phyloP scores from a whole-genome alignment of 2,797 vertebrate species.

The Philypnodon macrostomus region DNA sequence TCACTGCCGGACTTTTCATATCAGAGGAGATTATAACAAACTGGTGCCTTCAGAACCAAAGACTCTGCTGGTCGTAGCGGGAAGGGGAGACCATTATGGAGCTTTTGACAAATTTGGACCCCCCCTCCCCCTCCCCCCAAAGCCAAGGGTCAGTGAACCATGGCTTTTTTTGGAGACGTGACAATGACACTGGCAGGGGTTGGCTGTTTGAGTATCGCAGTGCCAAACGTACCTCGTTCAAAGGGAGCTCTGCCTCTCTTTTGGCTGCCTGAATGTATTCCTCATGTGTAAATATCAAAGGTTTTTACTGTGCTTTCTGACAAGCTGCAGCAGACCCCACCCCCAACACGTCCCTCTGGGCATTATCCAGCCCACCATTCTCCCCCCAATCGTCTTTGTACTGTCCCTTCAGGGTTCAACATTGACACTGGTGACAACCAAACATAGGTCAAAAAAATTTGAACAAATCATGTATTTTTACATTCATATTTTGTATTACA shows the following conservation, averaged over 20 bases:
- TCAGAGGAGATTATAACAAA: slow-evolving; percentile 49
- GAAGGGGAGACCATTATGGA: not conserved
- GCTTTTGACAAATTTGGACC: too few relatives aligned
- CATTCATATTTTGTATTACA: too few relatives aligned
- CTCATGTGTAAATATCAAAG: slow-evolving; percentile 72
- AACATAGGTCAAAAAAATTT: not conserved
- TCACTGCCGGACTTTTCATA: slow-evolving; percentile 44
- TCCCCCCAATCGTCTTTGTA: slow-evolving; percentile 12
- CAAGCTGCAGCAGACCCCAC: slow-evolving; percentile 43
- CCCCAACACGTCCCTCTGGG: slow-evolving; percentile 1
- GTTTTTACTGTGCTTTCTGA: slow-evolving; percentile 67
- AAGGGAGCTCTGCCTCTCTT: slow-evolving; percentile 47
- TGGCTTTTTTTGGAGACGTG: slow-evolving; percentile 9
- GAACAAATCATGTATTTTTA: not conserved
- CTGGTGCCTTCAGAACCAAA: slow-evolving; percentile 77
- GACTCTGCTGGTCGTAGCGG: slow-evolving; percentile 55
- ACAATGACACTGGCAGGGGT: slow-evolving; percentile 12
- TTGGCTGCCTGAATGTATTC: slow-evolving; percentile 77
- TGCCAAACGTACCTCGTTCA: slow-evolving; percentile 75
- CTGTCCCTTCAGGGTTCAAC: slow-evolving; percentile 14
- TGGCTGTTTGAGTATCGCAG: slow-evolving; percentile 51
- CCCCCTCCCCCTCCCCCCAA: too few relatives aligned
- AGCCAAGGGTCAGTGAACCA: not conserved
- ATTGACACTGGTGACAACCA: slow-evolving; percentile 4
- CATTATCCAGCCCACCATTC: not conserved